Conservation (phyloP, 2,113 vertebrate genomes). For the Corapipo altera region DNA sequence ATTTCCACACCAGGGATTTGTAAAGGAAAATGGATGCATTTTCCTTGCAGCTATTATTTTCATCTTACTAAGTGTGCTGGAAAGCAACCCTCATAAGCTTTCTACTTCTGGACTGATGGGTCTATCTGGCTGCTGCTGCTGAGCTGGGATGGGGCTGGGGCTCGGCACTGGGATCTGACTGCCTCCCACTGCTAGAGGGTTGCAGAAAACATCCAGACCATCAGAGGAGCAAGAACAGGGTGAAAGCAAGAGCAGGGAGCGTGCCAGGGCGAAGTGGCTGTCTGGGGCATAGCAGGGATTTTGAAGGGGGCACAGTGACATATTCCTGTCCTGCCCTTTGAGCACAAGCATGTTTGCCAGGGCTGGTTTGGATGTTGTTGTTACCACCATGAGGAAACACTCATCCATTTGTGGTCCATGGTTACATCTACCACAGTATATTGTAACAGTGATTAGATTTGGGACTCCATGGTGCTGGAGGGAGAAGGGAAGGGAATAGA, state of each 20-base stretch:
- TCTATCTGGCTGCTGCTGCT: neutral
- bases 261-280: neutral
- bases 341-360: neutral
- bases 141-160: neutral
- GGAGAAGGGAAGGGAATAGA: neutral
- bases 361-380: neutral
- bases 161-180: neutral
- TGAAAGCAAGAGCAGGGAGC: neutral
- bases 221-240: neutral
- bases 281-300: neutral
- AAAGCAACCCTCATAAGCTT: constrained; percentile 29
- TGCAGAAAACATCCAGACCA: neutral
- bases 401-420: neutral
- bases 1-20: constrained; percentile 52
- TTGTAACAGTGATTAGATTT: neutral
- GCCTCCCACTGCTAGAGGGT: neutral
- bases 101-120: constrained; percentile 20
- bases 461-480: neutral
- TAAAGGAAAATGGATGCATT: constrained; percentile 55
- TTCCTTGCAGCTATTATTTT: constrained; percentile 59
- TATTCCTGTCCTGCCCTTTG: neutral
- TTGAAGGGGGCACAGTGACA: neutral
- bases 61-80: constrained; percentile 38
- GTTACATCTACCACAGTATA: neutral
- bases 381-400: neutral